phyloP scores from a whole-genome alignment of 2,797 vertebrate species.

The Spinibarbus caldwelli region DNA sequence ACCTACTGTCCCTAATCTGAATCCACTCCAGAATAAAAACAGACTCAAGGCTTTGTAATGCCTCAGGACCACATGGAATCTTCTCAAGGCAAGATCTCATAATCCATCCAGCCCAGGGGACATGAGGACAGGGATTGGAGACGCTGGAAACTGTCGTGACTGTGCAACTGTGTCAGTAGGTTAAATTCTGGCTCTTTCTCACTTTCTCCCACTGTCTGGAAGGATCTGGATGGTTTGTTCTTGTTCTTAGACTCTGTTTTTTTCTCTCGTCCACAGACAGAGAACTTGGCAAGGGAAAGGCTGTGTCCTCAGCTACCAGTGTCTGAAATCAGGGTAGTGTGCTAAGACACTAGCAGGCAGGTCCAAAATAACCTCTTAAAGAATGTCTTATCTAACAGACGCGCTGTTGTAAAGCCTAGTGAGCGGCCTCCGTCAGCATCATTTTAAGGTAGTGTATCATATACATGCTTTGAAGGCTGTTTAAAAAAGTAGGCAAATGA shows the following conservation, averaged over 20 bases:
- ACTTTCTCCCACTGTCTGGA: slow-evolving; percentile 52
- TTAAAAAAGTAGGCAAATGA: neutral
- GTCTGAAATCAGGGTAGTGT: slow-evolving; percentile 50
- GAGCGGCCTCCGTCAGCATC: neutral
- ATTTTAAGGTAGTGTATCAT: neutral
- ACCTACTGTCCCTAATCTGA: slow-evolving; percentile 44
- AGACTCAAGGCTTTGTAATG: slow-evolving; percentile 21
- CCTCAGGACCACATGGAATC: slow-evolving; percentile 23
- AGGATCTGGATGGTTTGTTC: slow-evolving; percentile 31
- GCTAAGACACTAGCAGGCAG: slow-evolving; percentile 58
- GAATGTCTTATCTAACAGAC: slow-evolving; percentile 57
- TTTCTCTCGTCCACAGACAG: slow-evolving; percentile 43
- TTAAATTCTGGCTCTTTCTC: slow-evolving; percentile 63
- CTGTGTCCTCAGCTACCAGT: slow-evolving; percentile 41
- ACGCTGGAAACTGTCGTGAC: slow-evolving; percentile 69
- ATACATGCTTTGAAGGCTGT: neutral
- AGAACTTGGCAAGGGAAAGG: slow-evolving; percentile 31
- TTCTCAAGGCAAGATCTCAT: slow-evolving; percentile 31
- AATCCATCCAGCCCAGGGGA: slow-evolving; percentile 43
- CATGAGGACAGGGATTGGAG: slow-evolving; percentile 61
- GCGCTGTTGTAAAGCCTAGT: neutral
- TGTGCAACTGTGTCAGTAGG: slow-evolving; percentile 75
- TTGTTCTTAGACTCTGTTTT: slow-evolving; percentile 56
- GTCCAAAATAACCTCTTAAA: slow-evolving; percentile 59
- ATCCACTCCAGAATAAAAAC: slow-evolving; percentile 19